Base-by-base conservation (phyloP, 2,113 vertebrate species). In the Perca fluviatilis region DNA sequence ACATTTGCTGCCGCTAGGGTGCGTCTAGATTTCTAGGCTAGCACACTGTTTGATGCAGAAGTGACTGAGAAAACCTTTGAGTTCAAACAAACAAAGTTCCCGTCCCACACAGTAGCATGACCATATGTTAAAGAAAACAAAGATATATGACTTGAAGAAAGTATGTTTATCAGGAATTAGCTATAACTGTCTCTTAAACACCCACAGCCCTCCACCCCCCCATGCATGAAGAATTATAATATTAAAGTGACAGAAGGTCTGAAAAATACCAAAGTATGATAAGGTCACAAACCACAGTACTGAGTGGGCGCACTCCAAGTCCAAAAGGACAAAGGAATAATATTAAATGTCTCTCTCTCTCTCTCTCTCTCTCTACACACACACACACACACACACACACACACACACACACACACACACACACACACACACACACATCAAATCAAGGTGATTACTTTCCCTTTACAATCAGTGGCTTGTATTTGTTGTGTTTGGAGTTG, bases 401-500 rank as follows among this genome's bases (percentile, higher is more conserved):
- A 49, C 21, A 19, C 0, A 73, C 9, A 50, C 6, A 56, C 11
- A 65, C 58, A 51, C 1, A 60, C 46, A 57, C 47, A 56, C 21
- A 23, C 0, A 73, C 9, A 50, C 6, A 56, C 50, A 53, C 6
- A 74, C 51, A 46, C 2, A 66, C 12, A 74, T 60, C 30, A 68
- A 80, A 79, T 66, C 19, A 40, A 69, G 43, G 25, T n/a, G 40
- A 40, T 40, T 2, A n/a, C 40, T 67, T 18, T 12, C 16, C 14
- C 23, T 49, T 64, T n/a, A 46, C 33, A 75, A 51, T 76, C 66
- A 50, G 12, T 33, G 14, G 51, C 67, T 70, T 27, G 23, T 46
- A 27, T 81, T 77, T 83, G 62, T 61, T 80, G 27, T 61, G 36
- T 81, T 81, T 85, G 8, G 23, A 66, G 75, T 75, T 82, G 60